phyloP scores from a whole-genome alignment of 2,113 vertebrate genomes.

The Herpailurus yagouaroundi region DNA sequence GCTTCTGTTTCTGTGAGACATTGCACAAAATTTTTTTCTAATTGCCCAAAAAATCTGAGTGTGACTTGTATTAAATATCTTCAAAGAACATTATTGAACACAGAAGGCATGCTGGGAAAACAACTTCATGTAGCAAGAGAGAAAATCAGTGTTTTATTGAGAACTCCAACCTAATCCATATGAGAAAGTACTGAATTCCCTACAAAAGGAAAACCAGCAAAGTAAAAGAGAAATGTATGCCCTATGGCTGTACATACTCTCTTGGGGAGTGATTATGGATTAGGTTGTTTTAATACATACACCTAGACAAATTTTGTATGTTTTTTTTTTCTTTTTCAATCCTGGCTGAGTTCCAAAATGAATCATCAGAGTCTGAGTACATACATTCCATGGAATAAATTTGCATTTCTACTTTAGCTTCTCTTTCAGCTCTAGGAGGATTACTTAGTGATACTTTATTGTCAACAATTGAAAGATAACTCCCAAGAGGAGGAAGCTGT shows the following conservation, averaged over 20 bases:
- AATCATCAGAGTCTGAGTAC: constrained; percentile 19
- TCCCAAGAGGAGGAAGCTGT: not conserved
- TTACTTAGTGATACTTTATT: not conserved
- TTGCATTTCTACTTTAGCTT: constrained; percentile 16
- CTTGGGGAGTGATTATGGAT: constrained; percentile 35
- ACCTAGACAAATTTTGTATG: not conserved
- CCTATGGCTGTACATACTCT: not conserved
- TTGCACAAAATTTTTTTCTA: not conserved
- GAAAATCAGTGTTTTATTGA: not conserved
- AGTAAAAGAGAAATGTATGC: constrained; percentile 31
- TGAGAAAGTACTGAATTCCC: constrained; percentile 37
- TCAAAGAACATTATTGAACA: constrained; percentile 36
- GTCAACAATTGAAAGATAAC: not conserved
- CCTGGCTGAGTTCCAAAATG: not conserved
- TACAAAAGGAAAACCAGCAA: constrained; percentile 29
- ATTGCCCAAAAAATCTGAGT: not conserved
- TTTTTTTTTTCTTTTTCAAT: not conserved
- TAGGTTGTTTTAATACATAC: constrained; percentile 39
- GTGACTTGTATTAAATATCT: not conserved
- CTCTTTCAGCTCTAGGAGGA: not conserved
- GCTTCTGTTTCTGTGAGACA: constrained; percentile 1
- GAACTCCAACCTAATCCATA: not conserved
- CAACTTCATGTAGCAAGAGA: not conserved
- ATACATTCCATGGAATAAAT: not conserved
- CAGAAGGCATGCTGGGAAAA: constrained; percentile 3